phyloP scores from a whole-genome alignment of 2,113 vertebrate genomes.

The Jacana jacana region DNA sequence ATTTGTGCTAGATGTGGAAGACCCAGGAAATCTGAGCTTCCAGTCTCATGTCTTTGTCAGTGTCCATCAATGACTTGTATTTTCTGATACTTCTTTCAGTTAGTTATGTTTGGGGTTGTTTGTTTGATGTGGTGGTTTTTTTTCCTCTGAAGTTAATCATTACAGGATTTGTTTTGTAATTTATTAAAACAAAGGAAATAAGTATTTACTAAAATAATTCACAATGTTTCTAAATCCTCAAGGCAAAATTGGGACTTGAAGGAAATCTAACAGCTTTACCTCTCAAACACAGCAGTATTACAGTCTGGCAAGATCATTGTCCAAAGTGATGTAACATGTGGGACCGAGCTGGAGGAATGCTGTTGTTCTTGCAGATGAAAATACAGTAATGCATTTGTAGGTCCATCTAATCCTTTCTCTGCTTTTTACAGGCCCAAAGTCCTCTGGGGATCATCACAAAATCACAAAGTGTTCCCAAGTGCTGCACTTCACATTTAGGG shows the following conservation, averaged over 20 bases:
- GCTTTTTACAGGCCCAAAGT: constrained; percentile 45
- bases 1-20: not conserved
- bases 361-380: constrained; percentile 45
- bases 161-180: not conserved
- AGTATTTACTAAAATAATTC: constrained; percentile 33
- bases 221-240: not conserved
- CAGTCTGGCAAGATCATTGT: constrained; percentile 58
- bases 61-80: not conserved
- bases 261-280: not conserved
- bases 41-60: not conserved
- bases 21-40: not conserved
- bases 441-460: constrained; percentile 52
- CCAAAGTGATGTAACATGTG: constrained; percentile 23
- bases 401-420: constrained; percentile 44
- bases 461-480: constrained; percentile 43
- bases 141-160: not conserved
- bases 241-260: constrained; percentile 16
- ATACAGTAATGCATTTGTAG: constrained; percentile 41
- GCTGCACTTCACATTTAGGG: constrained; percentile 56
- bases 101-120: not conserved
- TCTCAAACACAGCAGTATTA: constrained; percentile 30
- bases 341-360: not conserved
- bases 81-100: not conserved
- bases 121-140: too few relatives aligned
- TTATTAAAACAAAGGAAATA: constrained; percentile 2